A percentile compares a stretch with the other conserved stretches of the same genome.
Conservation (phyloP, 2,888 invertebrate species). For the Cremastobaeus sp. region DNA sequence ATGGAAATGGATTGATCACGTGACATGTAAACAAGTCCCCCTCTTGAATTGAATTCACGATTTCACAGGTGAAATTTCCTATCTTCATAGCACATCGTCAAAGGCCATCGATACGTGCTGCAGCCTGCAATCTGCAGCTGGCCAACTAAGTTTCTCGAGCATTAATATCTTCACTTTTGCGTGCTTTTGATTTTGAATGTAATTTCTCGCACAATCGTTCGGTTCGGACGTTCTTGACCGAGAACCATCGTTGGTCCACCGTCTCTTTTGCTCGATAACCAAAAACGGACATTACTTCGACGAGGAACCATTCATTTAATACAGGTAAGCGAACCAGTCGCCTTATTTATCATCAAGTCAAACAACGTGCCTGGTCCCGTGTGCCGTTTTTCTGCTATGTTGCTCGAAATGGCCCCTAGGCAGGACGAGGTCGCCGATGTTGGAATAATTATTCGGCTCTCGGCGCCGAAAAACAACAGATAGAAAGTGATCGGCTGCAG, state of each 20-base stretch:
- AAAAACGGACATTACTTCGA: neutral
- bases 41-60: no score
- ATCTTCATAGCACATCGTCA: slow-evolving; percentile 1
- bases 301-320: neutral
- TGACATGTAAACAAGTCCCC: no score
- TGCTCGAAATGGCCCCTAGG: no score
- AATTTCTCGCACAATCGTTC: neutral
- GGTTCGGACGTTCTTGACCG: neutral
- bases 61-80: no score
- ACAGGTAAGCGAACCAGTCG: slow-evolving; percentile 8
- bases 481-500: slow-evolving; percentile 24
- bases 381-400: no score
- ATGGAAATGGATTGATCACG: no score
- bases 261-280: neutral
- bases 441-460: slow-evolving; percentile 15
- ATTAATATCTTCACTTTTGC: slow-evolving; percentile 17
- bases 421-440: no score
- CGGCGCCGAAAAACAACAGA: slow-evolving; percentile 11
- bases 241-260: neutral
- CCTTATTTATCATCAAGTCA: neutral
- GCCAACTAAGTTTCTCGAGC: no score
- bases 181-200: slow-evolving; percentile 29
- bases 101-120: slow-evolving; percentile 26
- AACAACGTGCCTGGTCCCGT: no score
- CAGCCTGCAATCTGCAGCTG: no score